phyloP scores from a whole-genome alignment of 2,797 vertebrate species.

The Kryptolebias ocellatus region DNA sequence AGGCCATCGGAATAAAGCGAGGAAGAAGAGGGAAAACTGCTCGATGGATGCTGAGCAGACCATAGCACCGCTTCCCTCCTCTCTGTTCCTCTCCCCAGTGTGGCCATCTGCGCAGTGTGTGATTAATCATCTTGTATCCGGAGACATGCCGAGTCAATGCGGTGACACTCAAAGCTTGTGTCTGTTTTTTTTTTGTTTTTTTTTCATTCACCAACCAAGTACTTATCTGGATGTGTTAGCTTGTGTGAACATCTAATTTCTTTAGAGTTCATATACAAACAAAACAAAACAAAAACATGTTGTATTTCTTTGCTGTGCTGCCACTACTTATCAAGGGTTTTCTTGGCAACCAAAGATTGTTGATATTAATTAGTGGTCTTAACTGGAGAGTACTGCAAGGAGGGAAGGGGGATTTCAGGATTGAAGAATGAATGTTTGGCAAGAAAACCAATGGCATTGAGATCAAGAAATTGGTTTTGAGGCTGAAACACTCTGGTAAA shows the following conservation, averaged over 20 bases:
- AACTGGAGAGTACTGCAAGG: conserved; percentile 2
- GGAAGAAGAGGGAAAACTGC: conserved; percentile 15
- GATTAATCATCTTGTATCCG: conserved; percentile 76
- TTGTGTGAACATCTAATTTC: background rate
- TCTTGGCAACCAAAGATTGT: conserved; percentile 46
- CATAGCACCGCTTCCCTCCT: conserved; percentile 54
- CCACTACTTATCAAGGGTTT: conserved; percentile 30
- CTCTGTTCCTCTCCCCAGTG: conserved; percentile 55
- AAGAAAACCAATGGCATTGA: background rate
- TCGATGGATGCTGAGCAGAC: conserved; percentile 51
- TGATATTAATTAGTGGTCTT: conserved; percentile 56
- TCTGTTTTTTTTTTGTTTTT: conserved; percentile 26
- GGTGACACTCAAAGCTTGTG: conserved; percentile 58
- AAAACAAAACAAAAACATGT: conserved; percentile 16
- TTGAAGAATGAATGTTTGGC: background rate
- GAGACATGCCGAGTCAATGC: conserved; percentile 64
- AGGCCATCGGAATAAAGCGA: conserved; percentile 13
- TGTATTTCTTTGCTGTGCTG: conserved; percentile 45
- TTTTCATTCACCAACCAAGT: conserved; percentile 32
- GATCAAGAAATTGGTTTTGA: background rate
- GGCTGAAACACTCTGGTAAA: too few species aligned
- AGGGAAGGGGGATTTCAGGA: background rate
- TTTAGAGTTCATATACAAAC: too few species aligned
- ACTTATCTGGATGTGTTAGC: conserved; percentile 20
- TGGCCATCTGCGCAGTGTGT: conserved; percentile 73